Conservation (phyloP, 2,888 invertebrate species). For the Synergus laeviventris region DNA sequence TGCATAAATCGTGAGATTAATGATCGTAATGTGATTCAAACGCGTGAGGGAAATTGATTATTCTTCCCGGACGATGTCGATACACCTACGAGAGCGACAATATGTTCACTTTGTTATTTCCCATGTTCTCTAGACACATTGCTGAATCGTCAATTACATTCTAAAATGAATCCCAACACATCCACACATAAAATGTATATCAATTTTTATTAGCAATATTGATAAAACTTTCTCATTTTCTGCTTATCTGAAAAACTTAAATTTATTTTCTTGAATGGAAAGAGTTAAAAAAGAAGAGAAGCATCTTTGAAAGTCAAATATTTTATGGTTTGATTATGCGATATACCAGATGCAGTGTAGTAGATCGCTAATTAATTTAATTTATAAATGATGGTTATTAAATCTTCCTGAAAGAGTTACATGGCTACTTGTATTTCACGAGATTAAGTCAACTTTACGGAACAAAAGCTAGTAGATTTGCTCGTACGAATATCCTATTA, state of each 20-base stretch:
- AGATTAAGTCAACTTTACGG: conserved; percentile 22
- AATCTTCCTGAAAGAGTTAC: neutral
- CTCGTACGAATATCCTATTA: conserved; percentile 42
- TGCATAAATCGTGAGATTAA: conserved; percentile 47
- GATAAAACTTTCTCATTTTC: too few relatives aligned
- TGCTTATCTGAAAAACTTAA: neutral
- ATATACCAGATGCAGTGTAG: neutral
- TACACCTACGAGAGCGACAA: conserved; percentile 33
- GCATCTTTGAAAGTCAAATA: neutral
- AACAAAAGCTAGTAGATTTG: conserved; percentile 22
- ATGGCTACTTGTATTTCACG: conserved; percentile 18
- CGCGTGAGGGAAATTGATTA: conserved; percentile 37
- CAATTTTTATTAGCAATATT: neutral
- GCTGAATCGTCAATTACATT: conserved; percentile 24
- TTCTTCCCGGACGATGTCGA: conserved; percentile 23
- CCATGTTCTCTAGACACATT: neutral
- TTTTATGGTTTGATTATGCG: neutral
- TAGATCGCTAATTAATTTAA: conserved; percentile 6
- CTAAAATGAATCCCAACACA: conserved; percentile 13
- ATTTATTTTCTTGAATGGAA: neutral
- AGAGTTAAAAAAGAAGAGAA: neutral
- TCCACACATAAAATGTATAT: conserved; percentile 1
- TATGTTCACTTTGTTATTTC: conserved; percentile 25
- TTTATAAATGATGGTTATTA: neutral
- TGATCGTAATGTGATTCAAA: conserved; percentile 43